Percentiles rank a stretch among this genome's conserved stretches.
Conservation (phyloP, 2,888 invertebrate species). For the Agriotes lineatus region DNA sequence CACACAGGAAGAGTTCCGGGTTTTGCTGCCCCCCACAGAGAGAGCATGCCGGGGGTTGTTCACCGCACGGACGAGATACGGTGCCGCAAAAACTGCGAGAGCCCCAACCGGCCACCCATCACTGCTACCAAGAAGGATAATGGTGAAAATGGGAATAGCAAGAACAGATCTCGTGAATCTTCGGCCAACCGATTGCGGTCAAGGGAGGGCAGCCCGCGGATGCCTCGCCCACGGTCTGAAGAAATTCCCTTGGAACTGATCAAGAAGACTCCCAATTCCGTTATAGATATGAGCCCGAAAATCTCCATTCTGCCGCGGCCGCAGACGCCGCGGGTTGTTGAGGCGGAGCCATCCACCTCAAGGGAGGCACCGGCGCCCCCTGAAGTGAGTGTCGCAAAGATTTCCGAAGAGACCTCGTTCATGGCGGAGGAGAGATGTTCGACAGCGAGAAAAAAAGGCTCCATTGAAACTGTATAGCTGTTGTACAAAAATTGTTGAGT, state of each 20-base stretch:
- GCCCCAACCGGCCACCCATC: constrained; percentile 56
- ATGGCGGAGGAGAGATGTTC: constrained; percentile 71
- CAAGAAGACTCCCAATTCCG: constrained; percentile 70
- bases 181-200: constrained; percentile 68
- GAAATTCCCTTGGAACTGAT: constrained; percentile 88
- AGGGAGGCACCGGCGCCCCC: constrained; percentile 54
- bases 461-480: constrained; percentile 68
- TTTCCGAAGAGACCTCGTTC: constrained; percentile 86
- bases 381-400: constrained; percentile 47
- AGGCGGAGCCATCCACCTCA: constrained; percentile 31
- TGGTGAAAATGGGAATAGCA: constrained; percentile 47
- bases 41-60: constrained; percentile 63
- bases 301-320: constrained; percentile 63
- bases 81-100: constrained; percentile 55
- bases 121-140: constrained; percentile 44
- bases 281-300: constrained; percentile 65
- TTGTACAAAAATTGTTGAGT: constrained; percentile 7
- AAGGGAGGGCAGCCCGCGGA: constrained; percentile 78
- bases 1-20: constrained; percentile 63
- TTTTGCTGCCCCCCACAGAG: constrained; percentile 65
- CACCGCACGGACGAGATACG: constrained; percentile 58
- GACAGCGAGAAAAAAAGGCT: constrained; percentile 62
- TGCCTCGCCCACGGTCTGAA: constrained; percentile 81
- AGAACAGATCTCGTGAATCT: constrained; percentile 50
- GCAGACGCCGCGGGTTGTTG: constrained; percentile 62